These are phyloP conservation scores for Neoniphon sammara DNA, from an alignment of 2,797 vertebrate genomes.

Conservation along the genomic window DNA sequence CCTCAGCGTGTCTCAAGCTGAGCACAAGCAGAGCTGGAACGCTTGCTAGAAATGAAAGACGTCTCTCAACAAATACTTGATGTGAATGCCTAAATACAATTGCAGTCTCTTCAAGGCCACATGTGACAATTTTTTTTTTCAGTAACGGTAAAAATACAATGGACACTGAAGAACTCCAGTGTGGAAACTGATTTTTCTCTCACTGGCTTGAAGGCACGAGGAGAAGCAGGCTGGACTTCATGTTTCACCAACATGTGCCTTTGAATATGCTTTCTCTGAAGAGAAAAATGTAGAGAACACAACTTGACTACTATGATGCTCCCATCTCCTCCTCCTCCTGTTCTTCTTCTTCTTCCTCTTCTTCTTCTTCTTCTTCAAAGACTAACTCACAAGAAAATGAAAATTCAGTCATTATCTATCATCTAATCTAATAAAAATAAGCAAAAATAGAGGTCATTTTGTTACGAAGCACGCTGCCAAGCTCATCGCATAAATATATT, in stretches of 20 bases:
- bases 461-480: background rate
- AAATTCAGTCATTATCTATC: too few species aligned
- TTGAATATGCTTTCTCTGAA: too few species aligned
- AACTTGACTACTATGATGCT: too few species aligned
- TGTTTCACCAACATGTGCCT: background rate
- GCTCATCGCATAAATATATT: conserved; percentile 10
- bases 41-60: too few species aligned
- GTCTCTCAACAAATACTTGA: conserved; percentile 12
- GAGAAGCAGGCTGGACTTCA: background rate
- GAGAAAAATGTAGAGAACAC: too few species aligned
- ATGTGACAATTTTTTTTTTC: background rate
- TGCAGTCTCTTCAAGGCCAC: background rate
- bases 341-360: too few species aligned
- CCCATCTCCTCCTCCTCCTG: too few species aligned
- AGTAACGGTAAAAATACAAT: background rate
- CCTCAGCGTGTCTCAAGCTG: background rate
- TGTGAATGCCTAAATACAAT: background rate
- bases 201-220: background rate
- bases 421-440: background rate
- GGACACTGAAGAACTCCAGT: background rate
- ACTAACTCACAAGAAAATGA: too few species aligned
- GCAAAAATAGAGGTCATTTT: background rate
- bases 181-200: background rate
- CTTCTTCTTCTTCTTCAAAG: too few species aligned
- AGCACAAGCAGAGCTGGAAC: background rate